These are phyloP conservation scores for Netta rufina DNA, from an alignment of 2,797 vertebrate species.

Conservation along the genomic window DNA sequence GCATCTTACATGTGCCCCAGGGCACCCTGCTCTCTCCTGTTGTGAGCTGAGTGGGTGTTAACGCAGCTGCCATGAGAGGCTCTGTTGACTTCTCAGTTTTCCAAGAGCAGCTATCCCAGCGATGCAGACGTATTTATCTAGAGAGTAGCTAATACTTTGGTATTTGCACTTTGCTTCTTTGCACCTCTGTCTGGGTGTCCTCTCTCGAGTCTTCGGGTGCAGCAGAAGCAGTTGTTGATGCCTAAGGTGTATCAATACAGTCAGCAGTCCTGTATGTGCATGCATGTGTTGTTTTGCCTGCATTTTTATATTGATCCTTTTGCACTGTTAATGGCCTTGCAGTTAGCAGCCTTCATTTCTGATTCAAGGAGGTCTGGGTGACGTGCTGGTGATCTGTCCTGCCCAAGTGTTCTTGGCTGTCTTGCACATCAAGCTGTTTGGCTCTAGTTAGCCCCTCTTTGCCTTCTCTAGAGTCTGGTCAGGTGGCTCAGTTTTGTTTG, in stretches of 20 bases:
- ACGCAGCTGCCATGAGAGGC: not conserved
- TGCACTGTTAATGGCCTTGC: not conserved
- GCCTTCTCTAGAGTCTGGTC: not conserved
- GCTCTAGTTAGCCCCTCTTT: not conserved
- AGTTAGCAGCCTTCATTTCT: not conserved
- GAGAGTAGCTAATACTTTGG: not conserved
- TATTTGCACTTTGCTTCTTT: not conserved
- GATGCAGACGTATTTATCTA: not conserved
- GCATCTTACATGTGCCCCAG: rapidly evolving
- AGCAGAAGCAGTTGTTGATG: not conserved
- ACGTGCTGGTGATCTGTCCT: not conserved
- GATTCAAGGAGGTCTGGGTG: not conserved
- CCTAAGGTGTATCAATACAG: not conserved
- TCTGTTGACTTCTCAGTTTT: not conserved
- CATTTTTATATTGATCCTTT: not conserved
- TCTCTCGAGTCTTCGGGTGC: not conserved
- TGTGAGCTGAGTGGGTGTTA: not conserved
- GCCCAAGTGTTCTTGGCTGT: not conserved
- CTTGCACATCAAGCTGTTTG: not conserved
- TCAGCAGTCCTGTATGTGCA: not conserved
- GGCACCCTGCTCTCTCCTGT: not conserved
- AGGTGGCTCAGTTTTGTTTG: not conserved
- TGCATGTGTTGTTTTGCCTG: not conserved
- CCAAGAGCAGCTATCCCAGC: not conserved
- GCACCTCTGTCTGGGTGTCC: not conserved